Conservation (phyloP, 2,888 invertebrate genomes). For the Gisinianus flammeolus region DNA sequence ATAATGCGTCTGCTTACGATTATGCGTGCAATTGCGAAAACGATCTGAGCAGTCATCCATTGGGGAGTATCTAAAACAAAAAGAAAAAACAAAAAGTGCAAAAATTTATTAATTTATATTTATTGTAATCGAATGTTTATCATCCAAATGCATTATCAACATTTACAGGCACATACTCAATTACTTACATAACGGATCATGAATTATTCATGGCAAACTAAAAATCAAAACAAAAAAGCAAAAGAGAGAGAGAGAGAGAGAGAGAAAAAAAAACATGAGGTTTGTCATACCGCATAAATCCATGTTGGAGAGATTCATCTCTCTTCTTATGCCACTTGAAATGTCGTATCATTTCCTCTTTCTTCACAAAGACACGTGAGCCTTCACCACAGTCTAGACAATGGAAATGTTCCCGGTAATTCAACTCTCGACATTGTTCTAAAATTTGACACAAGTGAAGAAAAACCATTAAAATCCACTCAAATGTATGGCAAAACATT, state of each 20-base stretch:
- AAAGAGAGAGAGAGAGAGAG: background rate
- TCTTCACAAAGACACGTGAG: conserved; percentile 89
- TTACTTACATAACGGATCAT: background rate
- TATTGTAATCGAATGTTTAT: conserved; percentile 39
- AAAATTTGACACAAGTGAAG: too few relatives aligned
- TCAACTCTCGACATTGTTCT: conserved; percentile 85
- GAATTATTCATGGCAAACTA: conserved; percentile 2
- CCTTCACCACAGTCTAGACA: conserved; percentile 75
- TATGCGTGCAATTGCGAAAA: conserved; percentile 84
- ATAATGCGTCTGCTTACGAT: conserved; percentile 93
- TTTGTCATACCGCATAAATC: conserved; percentile 78
- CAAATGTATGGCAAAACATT: too few relatives aligned
- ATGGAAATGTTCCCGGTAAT: conserved; percentile 94
- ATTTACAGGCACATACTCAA: conserved; percentile 4
- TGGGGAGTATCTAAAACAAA: conserved; percentile 74
- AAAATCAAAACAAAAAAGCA: background rate
- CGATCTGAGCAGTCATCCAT: conserved; percentile 91
- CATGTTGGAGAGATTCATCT: conserved; percentile 93
- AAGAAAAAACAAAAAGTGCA: conserved; percentile 20
- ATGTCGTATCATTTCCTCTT: conserved; percentile 98
- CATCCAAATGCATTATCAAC: conserved; percentile 18
- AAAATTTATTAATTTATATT: conserved; percentile 40
- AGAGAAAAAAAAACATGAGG: background rate
- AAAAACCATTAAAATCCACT: conserved; percentile 73
- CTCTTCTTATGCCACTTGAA: conserved; percentile 99